A percentile compares a stretch with the other conserved stretches of the same genome.
These are phyloP conservation scores for Siniperca chuatsi DNA, from an alignment of 2,113 vertebrate genomes.

Conservation along the genomic window DNA sequence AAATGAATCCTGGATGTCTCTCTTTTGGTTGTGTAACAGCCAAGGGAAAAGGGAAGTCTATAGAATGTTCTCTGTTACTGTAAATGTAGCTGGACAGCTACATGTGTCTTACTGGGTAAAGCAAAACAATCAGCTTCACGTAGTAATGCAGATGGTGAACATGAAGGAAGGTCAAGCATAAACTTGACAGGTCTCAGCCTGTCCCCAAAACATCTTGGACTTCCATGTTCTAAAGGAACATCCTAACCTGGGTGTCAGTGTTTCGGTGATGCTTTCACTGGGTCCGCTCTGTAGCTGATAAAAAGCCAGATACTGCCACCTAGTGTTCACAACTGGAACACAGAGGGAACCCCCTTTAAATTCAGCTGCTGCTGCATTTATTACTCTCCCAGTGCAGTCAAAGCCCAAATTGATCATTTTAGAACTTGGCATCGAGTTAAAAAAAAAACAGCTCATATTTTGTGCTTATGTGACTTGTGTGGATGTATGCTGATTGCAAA, in stretches of 20 bases:
- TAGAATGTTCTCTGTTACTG: slow-evolving; percentile 52
- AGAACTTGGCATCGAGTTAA: neutral
- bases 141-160: neutral
- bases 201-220: neutral
- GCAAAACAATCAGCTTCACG: neutral
- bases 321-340: slow-evolving; percentile 49
- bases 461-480: neutral
- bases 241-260: neutral
- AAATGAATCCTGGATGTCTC: slow-evolving; percentile 61
- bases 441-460: neutral
- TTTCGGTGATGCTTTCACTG: neutral
- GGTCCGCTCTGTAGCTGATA: slow-evolving; percentile 12
- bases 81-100: slow-evolving; percentile 24
- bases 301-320: slow-evolving; percentile 72
- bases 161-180: neutral
- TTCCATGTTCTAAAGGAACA: neutral
- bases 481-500: neutral
- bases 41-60: slow-evolving; percentile 62
- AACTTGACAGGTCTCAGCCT: too few species aligned
- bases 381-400: slow-evolving; percentile 1
- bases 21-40: slow-evolving; percentile 59
- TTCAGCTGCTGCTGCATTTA: slow-evolving; percentile 17
- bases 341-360: slow-evolving; percentile 33
- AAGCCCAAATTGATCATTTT: neutral
- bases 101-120: slow-evolving; percentile 17